Percentiles rank a stretch among this genome's conserved stretches.
Conservation (phyloP, 1,140 invertebrate genomes). For the Halyomorpha halys region DNA sequence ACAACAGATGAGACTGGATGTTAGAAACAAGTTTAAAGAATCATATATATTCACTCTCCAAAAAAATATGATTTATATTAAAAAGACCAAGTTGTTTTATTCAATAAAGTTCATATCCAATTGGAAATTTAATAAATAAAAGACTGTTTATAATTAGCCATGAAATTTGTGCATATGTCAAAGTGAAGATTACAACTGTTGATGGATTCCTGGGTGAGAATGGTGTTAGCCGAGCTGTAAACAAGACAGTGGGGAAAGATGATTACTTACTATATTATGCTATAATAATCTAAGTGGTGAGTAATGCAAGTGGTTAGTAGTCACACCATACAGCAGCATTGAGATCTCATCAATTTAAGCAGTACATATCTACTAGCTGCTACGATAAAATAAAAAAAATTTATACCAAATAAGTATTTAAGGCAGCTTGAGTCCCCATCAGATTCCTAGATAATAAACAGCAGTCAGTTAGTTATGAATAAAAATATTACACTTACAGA, state of each 20-base stretch:
- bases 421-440: constrained; percentile 27
- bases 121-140: too few species aligned
- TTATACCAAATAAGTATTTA: constrained; percentile 29
- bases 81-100: too few species aligned
- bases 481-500: constrained; percentile 4
- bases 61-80: too few species aligned
- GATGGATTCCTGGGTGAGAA: too few species aligned
- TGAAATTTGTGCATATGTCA: too few species aligned
- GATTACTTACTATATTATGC: constrained; percentile 1
- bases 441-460: constrained; percentile 25
- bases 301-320: constrained; percentile 24
- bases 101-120: too few species aligned
- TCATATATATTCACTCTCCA: too few species aligned
- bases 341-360: constrained; percentile 30
- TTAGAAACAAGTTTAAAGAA: too few species aligned
- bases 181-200: too few species aligned
- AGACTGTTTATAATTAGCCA: too few species aligned
- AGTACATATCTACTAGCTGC: constrained; percentile 36
- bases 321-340: constrained; percentile 22
- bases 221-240: too few species aligned
- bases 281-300: constrained; percentile 7
- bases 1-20: too few species aligned
- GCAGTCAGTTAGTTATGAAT: constrained; percentile 11
- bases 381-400: constrained; percentile 31
- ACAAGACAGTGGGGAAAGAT: background rate